Base-by-base conservation (phyloP, 2,797 vertebrate genomes). In the Pipistrellus nathusii region DNA sequence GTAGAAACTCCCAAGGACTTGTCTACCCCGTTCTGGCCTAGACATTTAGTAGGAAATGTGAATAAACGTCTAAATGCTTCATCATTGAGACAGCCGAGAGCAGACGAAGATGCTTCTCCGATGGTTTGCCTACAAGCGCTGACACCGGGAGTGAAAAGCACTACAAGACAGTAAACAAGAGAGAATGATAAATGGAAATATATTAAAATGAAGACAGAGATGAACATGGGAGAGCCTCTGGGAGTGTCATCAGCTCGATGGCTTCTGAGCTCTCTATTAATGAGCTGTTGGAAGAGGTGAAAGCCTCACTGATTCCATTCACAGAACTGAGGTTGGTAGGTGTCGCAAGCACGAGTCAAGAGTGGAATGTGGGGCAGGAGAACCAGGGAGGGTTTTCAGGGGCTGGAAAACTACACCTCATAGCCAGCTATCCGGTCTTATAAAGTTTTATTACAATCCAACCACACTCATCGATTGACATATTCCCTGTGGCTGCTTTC, bases 121-220 rank as follows among this genome's bases (percentile, higher is more conserved):
- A 68, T 71, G 93, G 94, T 93, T 87, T 96, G 90, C 92, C 93
- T 95, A 95, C n/a, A 75, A 85, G 92, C 4, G 1, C 69, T 82
- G 96, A 94, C 84, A 93, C 92, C 86, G 89, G 77, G 93, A 97
- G 83, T 94, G 92, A 94, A 94, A 93, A 94, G 90, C 89, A 88
- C 83, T 86, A 94, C 88, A 90, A 57, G 93, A 94, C 95, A 96
- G 96, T 96, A 96, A 97, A 95, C 94, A 94, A 91, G 92, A 75
- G 83, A 44, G 72, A 20, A 85, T 95, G 96, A 97, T 95, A 81
- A 95, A 96, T 96, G 94, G 81, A 84, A 76, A 48, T 12, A 1
- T 46, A 75, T 87, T 95, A 80, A 96, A 94, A 93, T 72, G 88
- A 85, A 53, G 85, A 96, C 71, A 80, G 72, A 93, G 93, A 95